A percentile compares a stretch with the other conserved stretches of the same genome.
phyloP scores from a whole-genome alignment of 2,113 vertebrate genomes.

The Microtus oregoni region DNA sequence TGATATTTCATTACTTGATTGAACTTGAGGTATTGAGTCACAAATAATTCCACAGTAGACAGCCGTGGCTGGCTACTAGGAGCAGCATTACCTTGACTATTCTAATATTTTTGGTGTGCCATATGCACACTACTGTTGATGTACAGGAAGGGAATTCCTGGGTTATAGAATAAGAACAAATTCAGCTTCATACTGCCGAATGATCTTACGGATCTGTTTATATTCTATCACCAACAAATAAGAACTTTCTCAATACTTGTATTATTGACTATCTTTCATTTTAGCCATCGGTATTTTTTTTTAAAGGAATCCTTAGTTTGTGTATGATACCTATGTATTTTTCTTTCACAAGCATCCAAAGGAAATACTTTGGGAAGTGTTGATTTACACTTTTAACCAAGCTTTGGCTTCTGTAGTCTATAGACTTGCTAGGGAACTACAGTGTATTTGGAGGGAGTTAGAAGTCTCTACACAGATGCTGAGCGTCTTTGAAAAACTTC shows the following conservation, averaged over 20 bases:
- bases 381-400: background rate
- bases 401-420: background rate
- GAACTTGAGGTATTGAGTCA: background rate
- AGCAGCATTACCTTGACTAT: background rate
- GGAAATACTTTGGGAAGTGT: background rate
- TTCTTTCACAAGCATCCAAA: background rate
- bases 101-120: background rate
- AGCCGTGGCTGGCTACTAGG: background rate
- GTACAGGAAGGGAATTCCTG: background rate
- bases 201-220: background rate
- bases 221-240: background rate
- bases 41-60: background rate
- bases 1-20: background rate
- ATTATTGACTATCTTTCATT: background rate
- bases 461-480: background rate
- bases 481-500: background rate
- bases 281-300: constrained; percentile 18
- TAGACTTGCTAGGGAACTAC: background rate
- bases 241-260: background rate
- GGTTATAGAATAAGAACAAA: background rate
- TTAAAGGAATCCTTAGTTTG: background rate
- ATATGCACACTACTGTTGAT: background rate
- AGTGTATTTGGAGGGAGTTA: background rate
- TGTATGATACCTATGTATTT: background rate
- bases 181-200: background rate